phyloP scores from a whole-genome alignment of 2,888 invertebrate genomes.

The Acrocera orbiculus region DNA sequence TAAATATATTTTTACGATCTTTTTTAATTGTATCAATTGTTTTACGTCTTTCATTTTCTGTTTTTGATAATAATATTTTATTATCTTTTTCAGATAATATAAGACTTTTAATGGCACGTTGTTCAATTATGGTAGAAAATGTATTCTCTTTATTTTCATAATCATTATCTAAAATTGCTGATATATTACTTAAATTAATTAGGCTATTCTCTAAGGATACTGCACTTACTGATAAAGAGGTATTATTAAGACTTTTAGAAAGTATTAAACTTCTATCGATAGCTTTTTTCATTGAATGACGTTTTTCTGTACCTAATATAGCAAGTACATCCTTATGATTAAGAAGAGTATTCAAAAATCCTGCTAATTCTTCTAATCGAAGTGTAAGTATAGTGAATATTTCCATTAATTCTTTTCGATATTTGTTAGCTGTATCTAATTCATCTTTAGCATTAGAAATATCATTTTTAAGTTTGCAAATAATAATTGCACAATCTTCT shows the following conservation, averaged over 20 bases:
- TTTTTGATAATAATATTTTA: slow-evolving; percentile 19
- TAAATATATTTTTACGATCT: slow-evolving; percentile 24
- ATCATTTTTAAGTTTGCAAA: slow-evolving; percentile 19
- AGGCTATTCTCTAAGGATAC: slow-evolving; percentile 31
- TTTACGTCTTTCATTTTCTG: slow-evolving; percentile 18
- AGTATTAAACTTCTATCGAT: slow-evolving; percentile 37
- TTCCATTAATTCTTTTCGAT: slow-evolving; percentile 25
- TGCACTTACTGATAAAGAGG: slow-evolving; percentile 25
- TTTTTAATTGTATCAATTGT: slow-evolving; percentile 16
- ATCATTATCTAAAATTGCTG: slow-evolving; percentile 26
- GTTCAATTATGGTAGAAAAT: slow-evolving; percentile 18
- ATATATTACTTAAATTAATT: slow-evolving; percentile 33
- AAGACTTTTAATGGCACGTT: no score
- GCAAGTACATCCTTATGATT: slow-evolving; percentile 37
- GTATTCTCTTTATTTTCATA: slow-evolving; percentile 16
- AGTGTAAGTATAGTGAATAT: slow-evolving; percentile 32
- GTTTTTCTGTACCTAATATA: slow-evolving; percentile 34
- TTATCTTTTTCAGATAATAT: no score
- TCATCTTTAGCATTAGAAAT: slow-evolving; percentile 20
- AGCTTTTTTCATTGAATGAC: slow-evolving; percentile 35
- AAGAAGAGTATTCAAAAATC: slow-evolving; percentile 40
- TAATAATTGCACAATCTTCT: slow-evolving; percentile 8
- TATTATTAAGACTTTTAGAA: slow-evolving; percentile 33
- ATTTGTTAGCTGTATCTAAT: slow-evolving; percentile 22
- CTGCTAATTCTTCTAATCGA: slow-evolving; percentile 41